Percentiles rank a stretch among this genome's conserved stretches.
phyloP scores from a whole-genome alignment of 2,888 invertebrate species.

The Melolontha melolontha region DNA sequence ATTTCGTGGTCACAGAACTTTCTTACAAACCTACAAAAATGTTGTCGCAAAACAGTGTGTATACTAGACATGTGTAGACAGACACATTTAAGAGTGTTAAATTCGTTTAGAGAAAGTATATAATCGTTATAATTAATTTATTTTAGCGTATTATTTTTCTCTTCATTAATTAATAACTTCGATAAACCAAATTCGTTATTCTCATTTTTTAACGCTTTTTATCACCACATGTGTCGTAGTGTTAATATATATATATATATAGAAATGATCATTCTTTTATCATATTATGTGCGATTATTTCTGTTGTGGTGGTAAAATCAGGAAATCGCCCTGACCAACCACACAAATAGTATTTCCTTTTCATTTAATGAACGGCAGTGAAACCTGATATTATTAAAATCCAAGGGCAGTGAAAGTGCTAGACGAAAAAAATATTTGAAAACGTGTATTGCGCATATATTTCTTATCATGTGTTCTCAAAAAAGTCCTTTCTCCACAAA shows the following conservation, averaged over 20 bases:
- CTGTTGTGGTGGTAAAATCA: constrained; percentile 12
- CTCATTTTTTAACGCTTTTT: constrained; percentile 2
- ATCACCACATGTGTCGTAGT: constrained; percentile 2
- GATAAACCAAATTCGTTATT: constrained; percentile 14
- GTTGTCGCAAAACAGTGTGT: too few relatives aligned
- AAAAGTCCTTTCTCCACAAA: neutral
- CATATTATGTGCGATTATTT: neutral
- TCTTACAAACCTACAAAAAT: too few relatives aligned
- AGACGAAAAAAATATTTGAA: too few relatives aligned
- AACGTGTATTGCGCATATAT: too few relatives aligned
- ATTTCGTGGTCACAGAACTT: too few relatives aligned
- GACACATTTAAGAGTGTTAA: too few relatives aligned
- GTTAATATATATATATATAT: too few relatives aligned
- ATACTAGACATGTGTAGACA: too few relatives aligned
- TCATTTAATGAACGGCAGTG: constrained; percentile 5
- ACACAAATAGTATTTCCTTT: constrained; percentile 3
- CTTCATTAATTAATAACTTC: neutral
- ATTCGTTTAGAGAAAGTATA: neutral
- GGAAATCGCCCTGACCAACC: constrained; percentile 24
- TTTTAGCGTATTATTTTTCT: neutral
- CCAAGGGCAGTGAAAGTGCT: too few relatives aligned
- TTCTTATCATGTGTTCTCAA: constrained; percentile 1
- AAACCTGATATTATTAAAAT: neutral
- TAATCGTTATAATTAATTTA: too few relatives aligned
- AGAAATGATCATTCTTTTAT: constrained; percentile 25